These are phyloP conservation scores for Xiphydria camelus DNA, from an alignment of 2,888 invertebrate genomes.

Conservation along the genomic window DNA sequence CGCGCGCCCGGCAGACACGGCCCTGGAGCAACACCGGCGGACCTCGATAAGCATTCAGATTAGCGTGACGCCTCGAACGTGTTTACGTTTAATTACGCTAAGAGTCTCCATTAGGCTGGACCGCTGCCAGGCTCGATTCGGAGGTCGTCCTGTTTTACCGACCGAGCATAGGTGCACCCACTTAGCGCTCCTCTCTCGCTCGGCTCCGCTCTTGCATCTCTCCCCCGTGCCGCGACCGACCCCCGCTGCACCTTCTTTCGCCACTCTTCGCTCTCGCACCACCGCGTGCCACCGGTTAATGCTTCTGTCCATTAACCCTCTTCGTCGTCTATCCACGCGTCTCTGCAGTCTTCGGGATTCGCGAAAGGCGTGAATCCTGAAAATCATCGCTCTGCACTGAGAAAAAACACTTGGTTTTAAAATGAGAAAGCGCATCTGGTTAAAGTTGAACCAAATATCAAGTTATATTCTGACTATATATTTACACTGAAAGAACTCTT, in stretches of 20 bases:
- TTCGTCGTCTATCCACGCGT: too few relatives aligned
- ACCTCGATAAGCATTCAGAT: conserved; percentile 56
- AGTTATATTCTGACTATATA: too few relatives aligned
- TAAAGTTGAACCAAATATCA: too few relatives aligned
- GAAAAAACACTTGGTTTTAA: too few relatives aligned
- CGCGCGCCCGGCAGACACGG: conserved; percentile 40
- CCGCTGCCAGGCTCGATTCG: conserved; percentile 51
- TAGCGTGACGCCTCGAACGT: conserved; percentile 56
- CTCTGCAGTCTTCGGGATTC: neutral
- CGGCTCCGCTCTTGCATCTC: neutral
- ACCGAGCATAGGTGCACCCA: conserved; percentile 47
- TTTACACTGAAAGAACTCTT: too few relatives aligned
- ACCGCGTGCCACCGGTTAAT: neutral
- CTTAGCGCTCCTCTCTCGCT: conserved; percentile 36
- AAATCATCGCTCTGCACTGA: too few relatives aligned
- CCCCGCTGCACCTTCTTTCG: neutral
- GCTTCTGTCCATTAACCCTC: conserved; percentile 3
- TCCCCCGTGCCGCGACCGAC: neutral
- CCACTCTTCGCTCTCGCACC: neutral
- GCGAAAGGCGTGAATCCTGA: neutral
- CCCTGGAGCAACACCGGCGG: conserved; percentile 49
- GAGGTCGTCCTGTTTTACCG: conserved; percentile 41
- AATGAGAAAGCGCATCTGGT: too few relatives aligned
- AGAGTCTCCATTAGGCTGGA: conserved; percentile 58
- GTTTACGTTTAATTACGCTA: conserved; percentile 58